These are phyloP conservation scores for Tragelaphus oryx DNA, from an alignment of 2,797 vertebrate species.

Conservation along the genomic window DNA sequence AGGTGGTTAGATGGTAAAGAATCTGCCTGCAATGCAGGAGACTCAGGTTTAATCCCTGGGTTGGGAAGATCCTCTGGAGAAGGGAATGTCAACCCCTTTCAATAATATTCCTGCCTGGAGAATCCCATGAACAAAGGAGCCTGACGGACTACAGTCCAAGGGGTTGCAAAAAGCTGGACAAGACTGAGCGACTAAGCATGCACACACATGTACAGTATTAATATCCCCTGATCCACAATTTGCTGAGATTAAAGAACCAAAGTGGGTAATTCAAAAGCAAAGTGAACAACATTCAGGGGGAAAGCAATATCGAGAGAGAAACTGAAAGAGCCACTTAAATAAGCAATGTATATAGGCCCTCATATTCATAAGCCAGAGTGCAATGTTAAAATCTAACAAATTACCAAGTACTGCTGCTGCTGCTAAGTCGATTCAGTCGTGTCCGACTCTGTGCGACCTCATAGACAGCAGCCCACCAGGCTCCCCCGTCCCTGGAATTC, in stretches of 20 bases:
- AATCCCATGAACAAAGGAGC: neutral
- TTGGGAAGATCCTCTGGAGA: neutral
- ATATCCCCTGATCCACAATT: neutral
- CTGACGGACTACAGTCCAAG: neutral
- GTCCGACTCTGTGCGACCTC: too few relatives aligned
- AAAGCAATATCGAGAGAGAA: neutral
- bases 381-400: neutral
- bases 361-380: neutral
- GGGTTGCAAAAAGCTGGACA: neutral
- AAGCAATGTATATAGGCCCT: neutral
- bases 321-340: neutral
- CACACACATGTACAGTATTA: neutral
- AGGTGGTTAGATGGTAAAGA: neutral
- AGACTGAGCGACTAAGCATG: neutral
- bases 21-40: neutral
- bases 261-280: neutral
- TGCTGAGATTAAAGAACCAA: neutral
- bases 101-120: neutral
- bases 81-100: neutral
- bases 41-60: neutral
- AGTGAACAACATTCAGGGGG: neutral
- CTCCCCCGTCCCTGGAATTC: too few relatives aligned
- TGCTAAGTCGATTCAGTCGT: too few relatives aligned
- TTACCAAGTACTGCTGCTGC: neutral
- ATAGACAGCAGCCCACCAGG: too few relatives aligned